These are phyloP conservation scores for Caranx melampygus DNA, from an alignment of 2,113 vertebrate genomes.

Conservation along the genomic window DNA sequence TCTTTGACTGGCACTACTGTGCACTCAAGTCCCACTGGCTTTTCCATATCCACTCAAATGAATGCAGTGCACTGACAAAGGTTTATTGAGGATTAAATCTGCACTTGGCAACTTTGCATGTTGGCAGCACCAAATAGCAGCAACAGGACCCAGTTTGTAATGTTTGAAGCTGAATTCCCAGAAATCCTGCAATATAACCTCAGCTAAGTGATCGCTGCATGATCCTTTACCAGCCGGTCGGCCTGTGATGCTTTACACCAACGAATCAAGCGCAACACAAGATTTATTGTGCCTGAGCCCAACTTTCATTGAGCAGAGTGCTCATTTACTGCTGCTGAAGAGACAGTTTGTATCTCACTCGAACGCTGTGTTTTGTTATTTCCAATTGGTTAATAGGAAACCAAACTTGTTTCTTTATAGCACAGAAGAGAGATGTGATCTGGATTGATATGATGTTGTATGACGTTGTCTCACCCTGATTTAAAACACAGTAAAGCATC, in stretches of 20 bases:
- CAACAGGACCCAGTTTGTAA: conserved; percentile 19
- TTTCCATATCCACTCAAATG: conserved; percentile 45
- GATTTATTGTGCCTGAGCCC: conserved; percentile 23
- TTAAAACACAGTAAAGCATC: conserved; percentile 34
- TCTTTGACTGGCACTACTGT: conserved; percentile 45
- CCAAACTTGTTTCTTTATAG: not conserved
- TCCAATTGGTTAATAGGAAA: conserved; percentile 5
- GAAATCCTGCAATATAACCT: conserved; percentile 29
- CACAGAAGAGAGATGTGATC: not conserved
- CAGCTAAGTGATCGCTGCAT: conserved; percentile 27
- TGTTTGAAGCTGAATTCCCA: conserved; percentile 49
- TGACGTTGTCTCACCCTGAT: not conserved
- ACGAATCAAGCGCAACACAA: conserved; percentile 28
- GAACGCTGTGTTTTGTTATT: conserved; percentile 9
- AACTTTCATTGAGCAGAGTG: conserved; percentile 8
- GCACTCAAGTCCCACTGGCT: conserved; percentile 24
- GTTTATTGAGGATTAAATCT: conserved; percentile 63
- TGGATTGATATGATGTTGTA: not conserved
- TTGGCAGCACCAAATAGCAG: conserved; percentile 49
- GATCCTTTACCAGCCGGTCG: conserved; percentile 34
- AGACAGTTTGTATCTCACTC: conserved; percentile 21
- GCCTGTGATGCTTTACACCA: conserved; percentile 34
- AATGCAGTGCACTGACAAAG: conserved; percentile 41
- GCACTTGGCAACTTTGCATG: conserved; percentile 57
- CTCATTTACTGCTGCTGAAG: conserved; percentile 26